phyloP scores from a whole-genome alignment of 2,113 vertebrate genomes.

The Melozone crissalis region DNA sequence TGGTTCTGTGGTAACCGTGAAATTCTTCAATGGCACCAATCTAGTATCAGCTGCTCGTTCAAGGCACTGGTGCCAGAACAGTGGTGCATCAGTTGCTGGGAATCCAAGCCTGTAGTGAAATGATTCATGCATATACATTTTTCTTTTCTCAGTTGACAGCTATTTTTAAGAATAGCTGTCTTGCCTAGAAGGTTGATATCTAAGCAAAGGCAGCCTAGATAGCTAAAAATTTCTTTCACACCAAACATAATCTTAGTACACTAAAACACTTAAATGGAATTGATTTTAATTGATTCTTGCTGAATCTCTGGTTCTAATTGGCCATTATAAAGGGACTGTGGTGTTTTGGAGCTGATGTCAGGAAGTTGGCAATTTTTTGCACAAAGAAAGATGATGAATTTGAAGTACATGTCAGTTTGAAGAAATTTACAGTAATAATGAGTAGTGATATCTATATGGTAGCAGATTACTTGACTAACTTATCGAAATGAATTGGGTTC shows the following conservation, averaged over 20 bases:
- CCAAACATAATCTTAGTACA: slow-evolving; percentile 34
- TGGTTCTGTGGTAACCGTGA: slow-evolving; percentile 60
- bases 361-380: neutral
- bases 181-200: slow-evolving; percentile 61
- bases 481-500: neutral
- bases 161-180: slow-evolving; percentile 73
- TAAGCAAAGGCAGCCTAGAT: slow-evolving; percentile 59
- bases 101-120: slow-evolving; percentile 51
- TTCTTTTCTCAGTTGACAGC: slow-evolving; percentile 63
- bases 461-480: neutral
- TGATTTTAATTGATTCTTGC: neutral
- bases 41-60: slow-evolving; percentile 66
- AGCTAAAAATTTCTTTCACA: slow-evolving; percentile 62
- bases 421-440: neutral
- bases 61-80: slow-evolving; percentile 58
- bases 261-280: neutral
- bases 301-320: neutral
- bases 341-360: neutral
- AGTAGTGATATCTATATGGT: neutral
- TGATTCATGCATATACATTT: slow-evolving; percentile 69
- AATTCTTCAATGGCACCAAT: slow-evolving; percentile 63
- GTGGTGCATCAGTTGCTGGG: slow-evolving; percentile 65
- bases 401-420: neutral
- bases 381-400: neutral
- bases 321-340: neutral